Evolutionary conservation across 2,797 vertebrate species (phyloP).

Genomic region (Danionella dracula): DNA sequence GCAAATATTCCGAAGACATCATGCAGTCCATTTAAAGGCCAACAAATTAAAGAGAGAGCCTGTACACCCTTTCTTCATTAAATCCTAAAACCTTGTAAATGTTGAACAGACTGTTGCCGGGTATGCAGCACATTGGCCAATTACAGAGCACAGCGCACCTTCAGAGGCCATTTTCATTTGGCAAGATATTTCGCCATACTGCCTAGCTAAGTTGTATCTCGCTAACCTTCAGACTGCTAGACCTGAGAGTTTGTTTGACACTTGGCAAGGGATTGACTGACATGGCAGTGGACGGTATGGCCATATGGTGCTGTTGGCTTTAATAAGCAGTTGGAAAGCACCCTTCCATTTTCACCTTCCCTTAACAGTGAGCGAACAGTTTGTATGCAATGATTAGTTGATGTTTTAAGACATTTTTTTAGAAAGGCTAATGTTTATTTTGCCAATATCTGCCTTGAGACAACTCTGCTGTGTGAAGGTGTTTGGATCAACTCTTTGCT

Average conservation of each 20-base stretch:
- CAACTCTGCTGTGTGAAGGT: too few species aligned
- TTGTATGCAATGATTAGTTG: too few species aligned
- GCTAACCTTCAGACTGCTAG: conserved; percentile 37
- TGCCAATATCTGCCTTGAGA: too few species aligned
- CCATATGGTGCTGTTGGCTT: conserved; percentile 24
- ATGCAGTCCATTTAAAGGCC: conserved; percentile 40
- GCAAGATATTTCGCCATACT: conserved; percentile 26
- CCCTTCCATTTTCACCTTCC: too few species aligned
- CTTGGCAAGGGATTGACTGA: conserved; percentile 23
- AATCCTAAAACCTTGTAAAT: conserved; percentile 39
- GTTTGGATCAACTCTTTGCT: too few species aligned
- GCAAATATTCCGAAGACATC: conserved; percentile 26
- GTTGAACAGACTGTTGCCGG: conserved; percentile 17
- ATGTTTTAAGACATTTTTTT: too few species aligned
- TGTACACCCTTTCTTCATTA: conserved; percentile 20
- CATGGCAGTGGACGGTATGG: conserved; percentile 7
- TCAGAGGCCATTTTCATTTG: conserved; percentile 30
- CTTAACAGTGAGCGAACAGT: too few species aligned
- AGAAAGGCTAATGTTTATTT: too few species aligned
- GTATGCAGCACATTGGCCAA: conserved; percentile 21
- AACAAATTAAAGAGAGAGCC: conserved; percentile 46
- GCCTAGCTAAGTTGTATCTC: conserved; percentile 24
- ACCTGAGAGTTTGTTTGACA: conserved; percentile 39
- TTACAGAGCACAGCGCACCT: conserved; percentile 15
- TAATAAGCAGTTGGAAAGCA: background rate